Evolutionary conservation across 2,113 vertebrate species (phyloP), one percentile per base, ranked within the genome.

Genomic region (Hassar affinis): DNA sequence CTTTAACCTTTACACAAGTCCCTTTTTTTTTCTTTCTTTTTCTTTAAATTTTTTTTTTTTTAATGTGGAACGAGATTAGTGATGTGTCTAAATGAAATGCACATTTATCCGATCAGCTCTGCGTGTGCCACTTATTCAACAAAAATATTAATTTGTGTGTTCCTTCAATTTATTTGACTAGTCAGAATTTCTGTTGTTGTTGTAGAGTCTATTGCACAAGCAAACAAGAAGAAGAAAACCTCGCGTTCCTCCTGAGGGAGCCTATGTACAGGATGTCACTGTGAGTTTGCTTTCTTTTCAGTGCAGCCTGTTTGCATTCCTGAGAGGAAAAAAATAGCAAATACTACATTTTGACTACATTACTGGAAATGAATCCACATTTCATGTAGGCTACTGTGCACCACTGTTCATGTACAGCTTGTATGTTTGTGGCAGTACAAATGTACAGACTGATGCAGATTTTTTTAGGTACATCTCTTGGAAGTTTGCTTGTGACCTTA

Each of bases 221-320:
- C 68, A 76, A 66, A 25, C 27, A 52, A n/a, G 59, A 82, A 85
- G 79, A 82, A 69, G 38, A 76, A 54, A 35, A 59, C 79, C 62
- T 68, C 64, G 0, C 33, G 49, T 14, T 79, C 47, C 6, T 22
- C 69, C 56, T 20, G 57, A 76, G 33, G n/a, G 62, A 64, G 30
- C 2, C 64, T 9, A 1, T 68, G 51, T 54, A 22, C 79, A 69
- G 79, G 79, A 71, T 30, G 51, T 68, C 79, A 69, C 79, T 80
- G 45, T 80, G 62, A 25, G 61, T 42, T 80, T 54, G 62, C 5
- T 30, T 49, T 30, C 47, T 27, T 54, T 51, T 49, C 78, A 64
- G 38, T 66, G 78, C 59, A 64, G 47, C 45, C 17, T 66, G 27
- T 66, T 66, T 22, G 57, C 45, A 49, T 66, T 80, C 61, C 45